These are phyloP conservation scores for Murina feae DNA, from an alignment of 2,113 vertebrate genomes.

Conservation along the genomic window DNA sequence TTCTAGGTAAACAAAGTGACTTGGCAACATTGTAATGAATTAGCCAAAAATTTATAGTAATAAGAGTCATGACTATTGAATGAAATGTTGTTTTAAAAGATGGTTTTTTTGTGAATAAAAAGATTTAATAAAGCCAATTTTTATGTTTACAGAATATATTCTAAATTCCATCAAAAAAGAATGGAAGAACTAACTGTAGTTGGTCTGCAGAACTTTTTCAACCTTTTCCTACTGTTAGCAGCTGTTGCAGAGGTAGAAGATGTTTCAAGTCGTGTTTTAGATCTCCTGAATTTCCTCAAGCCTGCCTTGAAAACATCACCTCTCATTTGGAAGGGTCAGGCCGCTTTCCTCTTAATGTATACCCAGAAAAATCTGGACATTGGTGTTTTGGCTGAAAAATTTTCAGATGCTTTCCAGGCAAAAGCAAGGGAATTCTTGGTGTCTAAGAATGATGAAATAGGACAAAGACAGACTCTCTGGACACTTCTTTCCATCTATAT, in stretches of 20 bases:
- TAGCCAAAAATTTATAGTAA: not conserved
- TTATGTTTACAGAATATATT: slow-evolving; percentile 89
- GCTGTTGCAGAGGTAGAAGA: slow-evolving; percentile 89
- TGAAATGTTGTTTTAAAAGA: not conserved
- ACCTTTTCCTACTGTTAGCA: slow-evolving; percentile 90
- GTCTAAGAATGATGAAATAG: slow-evolving; percentile 85
- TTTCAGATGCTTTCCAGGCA: slow-evolving; percentile 86
- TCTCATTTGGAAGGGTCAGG: slow-evolving; percentile 92
- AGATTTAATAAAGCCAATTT: not conserved
- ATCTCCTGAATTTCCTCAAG: slow-evolving; percentile 87
- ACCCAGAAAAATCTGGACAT: slow-evolving; percentile 91
- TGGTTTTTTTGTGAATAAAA: slow-evolving; percentile 29
- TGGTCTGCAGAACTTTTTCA: slow-evolving; percentile 93
- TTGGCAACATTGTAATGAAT: not conserved
- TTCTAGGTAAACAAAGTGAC: not conserved
- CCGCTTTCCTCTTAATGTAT: slow-evolving; percentile 91
- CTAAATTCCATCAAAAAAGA: slow-evolving; percentile 93
- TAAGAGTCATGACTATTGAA: not conserved
- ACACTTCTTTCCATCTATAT: slow-evolving; percentile 90
- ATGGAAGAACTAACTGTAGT: slow-evolving; percentile 94
- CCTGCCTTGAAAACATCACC: slow-evolving; percentile 77
- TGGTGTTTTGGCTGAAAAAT: slow-evolving; percentile 85
- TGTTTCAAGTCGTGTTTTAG: slow-evolving; percentile 85
- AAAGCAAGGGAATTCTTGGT: slow-evolving; percentile 94
- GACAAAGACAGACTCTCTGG: slow-evolving; percentile 90